Evolutionary conservation across 53 echinoderm and acorn worm genomes (phyloP), one percentile per base, ranked within the genome.

Genomic region (Stichopus horrens): DNA sequence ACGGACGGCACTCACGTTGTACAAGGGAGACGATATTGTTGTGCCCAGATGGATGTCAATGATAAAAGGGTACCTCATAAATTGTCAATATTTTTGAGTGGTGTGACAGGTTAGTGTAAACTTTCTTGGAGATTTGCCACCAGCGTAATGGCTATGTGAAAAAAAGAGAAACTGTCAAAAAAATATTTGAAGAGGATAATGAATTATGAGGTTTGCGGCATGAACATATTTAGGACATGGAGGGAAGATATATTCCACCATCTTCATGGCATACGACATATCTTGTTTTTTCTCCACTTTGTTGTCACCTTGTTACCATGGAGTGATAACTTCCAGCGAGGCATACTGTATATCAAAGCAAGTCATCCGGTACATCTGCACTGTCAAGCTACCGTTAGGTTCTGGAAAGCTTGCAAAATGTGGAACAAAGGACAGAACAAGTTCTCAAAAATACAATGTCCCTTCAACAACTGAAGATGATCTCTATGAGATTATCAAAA

Each of bases 91-190:
- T 79, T 79, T 79, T 14, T 56, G 20, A 79, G 79, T 20, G 20
- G 79, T 9, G 54, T 79, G 79, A 79, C 79, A 79, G 79, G 54
- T 37, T 79, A 79, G 56, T 56, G 79, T 79, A 79, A 79, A 79
- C 79, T 55, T n/a, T 37, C 71, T n/a, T 8, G 55, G 54, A 79
- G 79, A 56, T 18, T 14, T 20, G 54, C 54, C 56, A 56, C 54
- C 56, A 56, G 79, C 76, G 20, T 53, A 79, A 79, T 79, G 37
- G 37, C 0, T 37, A 37, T 37, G 37, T 37, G 37, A 56, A 53
- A 54, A 79, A 79, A 54, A 79, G 7, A 7, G n/a, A 71, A 71
- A 71, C 14, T 51, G 23, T 23, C 54, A 53, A 79, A 56, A 79
- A 79, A 53, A 79, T 79, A 79, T 79, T 79, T 79, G 54, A 79